phyloP scores from a whole-genome alignment of 2,113 vertebrate genomes.

The Prinia subflava region DNA sequence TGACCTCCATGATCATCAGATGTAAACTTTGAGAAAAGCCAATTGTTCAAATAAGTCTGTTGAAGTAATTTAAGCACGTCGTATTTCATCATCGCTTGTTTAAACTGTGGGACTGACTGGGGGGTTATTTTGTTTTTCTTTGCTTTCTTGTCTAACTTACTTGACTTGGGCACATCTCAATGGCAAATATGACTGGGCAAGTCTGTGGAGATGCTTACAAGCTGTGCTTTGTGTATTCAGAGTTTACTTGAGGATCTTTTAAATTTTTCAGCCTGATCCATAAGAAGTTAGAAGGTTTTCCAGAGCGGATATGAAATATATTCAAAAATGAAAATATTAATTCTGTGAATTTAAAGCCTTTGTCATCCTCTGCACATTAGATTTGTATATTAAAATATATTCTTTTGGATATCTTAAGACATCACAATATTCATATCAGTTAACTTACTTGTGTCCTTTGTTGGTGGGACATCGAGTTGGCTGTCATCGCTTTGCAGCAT shows the following conservation, averaged over 20 bases:
- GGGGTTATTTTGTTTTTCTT: neutral
- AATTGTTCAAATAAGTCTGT: neutral
- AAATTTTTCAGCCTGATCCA: neutral
- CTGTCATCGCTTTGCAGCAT: constrained; percentile 66
- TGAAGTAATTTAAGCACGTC: neutral
- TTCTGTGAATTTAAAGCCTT: neutral
- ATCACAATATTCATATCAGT: neutral
- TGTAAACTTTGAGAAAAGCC: neutral
- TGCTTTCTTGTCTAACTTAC: neutral
- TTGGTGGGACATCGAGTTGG: neutral
- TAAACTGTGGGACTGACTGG: neutral
- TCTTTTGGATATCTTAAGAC: neutral
- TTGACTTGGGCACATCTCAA: neutral
- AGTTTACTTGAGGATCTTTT: neutral
- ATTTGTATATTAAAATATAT: neutral
- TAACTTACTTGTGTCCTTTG: constrained; percentile 74
- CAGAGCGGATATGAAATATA: neutral
- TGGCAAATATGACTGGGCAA: neutral
- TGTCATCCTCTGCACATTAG: neutral
- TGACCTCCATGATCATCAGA: neutral
- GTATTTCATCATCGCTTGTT: neutral
- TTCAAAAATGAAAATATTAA: neutral
- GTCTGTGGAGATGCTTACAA: neutral
- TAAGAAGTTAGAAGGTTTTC: neutral
- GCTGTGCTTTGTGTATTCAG: neutral